phyloP scores from a whole-genome alignment of 2,113 vertebrate genomes.

The Chloropsis cyanopogon region DNA sequence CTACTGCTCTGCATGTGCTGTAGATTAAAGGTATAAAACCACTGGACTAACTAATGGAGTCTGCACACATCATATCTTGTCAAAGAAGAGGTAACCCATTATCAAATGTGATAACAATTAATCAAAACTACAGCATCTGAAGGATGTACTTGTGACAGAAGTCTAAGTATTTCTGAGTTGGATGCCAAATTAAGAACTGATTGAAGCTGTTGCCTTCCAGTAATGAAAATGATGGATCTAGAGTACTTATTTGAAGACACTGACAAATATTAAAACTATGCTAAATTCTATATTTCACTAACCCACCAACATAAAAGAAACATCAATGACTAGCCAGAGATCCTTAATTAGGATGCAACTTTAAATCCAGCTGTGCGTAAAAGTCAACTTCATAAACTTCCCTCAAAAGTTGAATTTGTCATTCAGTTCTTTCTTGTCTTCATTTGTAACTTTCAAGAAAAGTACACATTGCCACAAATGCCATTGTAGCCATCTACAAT shows the following conservation, averaged over 20 bases:
- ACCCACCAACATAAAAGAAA: neutral
- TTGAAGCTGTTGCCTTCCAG: neutral
- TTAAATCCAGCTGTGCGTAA: neutral
- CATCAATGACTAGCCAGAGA: neutral
- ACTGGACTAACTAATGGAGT: slow-evolving; percentile 58
- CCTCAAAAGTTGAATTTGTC: neutral
- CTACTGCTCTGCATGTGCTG: slow-evolving; percentile 36
- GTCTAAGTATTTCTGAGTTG: neutral
- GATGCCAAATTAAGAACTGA: neutral
- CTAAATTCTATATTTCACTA: neutral
- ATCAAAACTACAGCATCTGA: neutral
- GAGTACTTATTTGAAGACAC: neutral
- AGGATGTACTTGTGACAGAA: neutral
- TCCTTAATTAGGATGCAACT: neutral
- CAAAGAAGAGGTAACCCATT: slow-evolving; percentile 51
- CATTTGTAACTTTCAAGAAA: neutral
- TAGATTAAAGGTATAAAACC: slow-evolving; percentile 52
- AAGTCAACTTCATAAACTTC: neutral
- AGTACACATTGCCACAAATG: neutral
- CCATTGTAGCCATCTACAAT: neutral
- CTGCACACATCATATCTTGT: slow-evolving; percentile 55
- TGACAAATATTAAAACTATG: neutral
- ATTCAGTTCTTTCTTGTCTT: neutral
- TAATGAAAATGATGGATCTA: neutral
- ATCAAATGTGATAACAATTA: slow-evolving; percentile 28